Percentiles rank a stretch among this genome's conserved stretches.
Conservation (phyloP, 2,888 invertebrate genomes). For the Cheilosia impressa region DNA sequence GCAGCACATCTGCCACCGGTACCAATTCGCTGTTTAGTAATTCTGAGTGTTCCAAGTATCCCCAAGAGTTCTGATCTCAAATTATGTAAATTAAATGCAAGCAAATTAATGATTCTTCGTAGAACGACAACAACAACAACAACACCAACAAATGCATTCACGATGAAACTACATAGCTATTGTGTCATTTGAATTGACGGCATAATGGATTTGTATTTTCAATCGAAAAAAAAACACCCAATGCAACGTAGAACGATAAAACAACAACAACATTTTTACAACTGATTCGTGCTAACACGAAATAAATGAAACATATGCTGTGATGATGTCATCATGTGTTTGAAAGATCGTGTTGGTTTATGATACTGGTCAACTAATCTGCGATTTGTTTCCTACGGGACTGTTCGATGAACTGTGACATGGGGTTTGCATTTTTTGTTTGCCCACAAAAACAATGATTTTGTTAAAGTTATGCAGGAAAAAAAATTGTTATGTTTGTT, state of each 20-base stretch:
- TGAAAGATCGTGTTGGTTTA: conserved; percentile 81
- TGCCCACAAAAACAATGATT: neutral
- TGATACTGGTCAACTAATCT: conserved; percentile 80
- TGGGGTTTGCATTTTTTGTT: neutral
- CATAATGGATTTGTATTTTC: conserved; percentile 39
- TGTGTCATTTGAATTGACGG: conserved; percentile 9
- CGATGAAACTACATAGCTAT: conserved; percentile 67
- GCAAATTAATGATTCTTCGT: conserved; percentile 57
- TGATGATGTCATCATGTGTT: conserved; percentile 75
- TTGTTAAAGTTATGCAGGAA: conserved; percentile 24
- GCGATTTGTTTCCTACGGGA: conserved; percentile 51
- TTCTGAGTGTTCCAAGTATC: conserved; percentile 85
- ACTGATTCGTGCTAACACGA: conserved; percentile 83
- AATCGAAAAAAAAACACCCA: conserved; percentile 38
- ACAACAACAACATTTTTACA: conserved; percentile 78
- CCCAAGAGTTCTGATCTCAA: conserved; percentile 84
- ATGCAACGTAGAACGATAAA: conserved; percentile 69
- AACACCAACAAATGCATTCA: conserved; percentile 78
- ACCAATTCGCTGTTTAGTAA: conserved; percentile 83
- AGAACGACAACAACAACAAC: conserved; percentile 75
- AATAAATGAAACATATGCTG: conserved; percentile 78
- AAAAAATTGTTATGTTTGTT: conserved; percentile 4
- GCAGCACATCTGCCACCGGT: conserved; percentile 80
- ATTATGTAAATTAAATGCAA: conserved; percentile 77
- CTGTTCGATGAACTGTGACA: conserved; percentile 19